Conservation (phyloP, 2,797 vertebrate genomes). For the Heterohyrax brucei region DNA sequence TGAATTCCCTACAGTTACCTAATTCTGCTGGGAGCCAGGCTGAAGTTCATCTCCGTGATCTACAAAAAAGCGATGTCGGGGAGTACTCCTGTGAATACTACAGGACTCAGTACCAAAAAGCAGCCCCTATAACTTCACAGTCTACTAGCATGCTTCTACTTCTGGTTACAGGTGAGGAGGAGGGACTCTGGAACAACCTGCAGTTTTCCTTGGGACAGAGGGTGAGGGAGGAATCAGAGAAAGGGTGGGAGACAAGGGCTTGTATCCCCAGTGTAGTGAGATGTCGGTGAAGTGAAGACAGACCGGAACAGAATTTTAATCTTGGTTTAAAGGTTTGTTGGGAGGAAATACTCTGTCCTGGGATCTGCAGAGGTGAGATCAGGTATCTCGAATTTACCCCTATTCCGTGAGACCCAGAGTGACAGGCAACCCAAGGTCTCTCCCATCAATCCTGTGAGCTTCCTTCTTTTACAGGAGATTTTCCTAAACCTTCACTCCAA, state of each 20-base stretch:
- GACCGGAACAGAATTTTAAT: background rate
- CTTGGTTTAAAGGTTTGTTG: background rate
- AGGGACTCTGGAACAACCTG: background rate
- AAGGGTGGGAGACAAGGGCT: background rate
- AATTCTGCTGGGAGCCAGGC: fast-evolving
- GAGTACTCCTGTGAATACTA: background rate
- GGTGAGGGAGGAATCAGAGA: background rate
- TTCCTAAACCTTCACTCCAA: background rate
- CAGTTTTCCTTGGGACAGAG: fast-evolving
- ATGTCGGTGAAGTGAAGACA: no score
- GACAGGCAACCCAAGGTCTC: fast-evolving
- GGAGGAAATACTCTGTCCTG: background rate
- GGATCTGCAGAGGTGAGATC: background rate
- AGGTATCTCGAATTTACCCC: background rate
- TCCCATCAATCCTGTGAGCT: fast-evolving
- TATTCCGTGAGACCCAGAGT: no score
- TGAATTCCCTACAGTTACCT: fast-evolving
- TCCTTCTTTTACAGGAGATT: background rate
- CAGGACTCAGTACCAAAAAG: fast-evolving
- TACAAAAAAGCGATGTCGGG: fast-evolving
- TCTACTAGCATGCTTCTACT: background rate
- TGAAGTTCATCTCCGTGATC: background rate
- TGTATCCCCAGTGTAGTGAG: background rate
- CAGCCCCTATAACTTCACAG: background rate
- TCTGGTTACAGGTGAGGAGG: conserved; percentile 43